phyloP scores from a whole-genome alignment of 2,113 vertebrate species.

The Rhabdornis inornatus region DNA sequence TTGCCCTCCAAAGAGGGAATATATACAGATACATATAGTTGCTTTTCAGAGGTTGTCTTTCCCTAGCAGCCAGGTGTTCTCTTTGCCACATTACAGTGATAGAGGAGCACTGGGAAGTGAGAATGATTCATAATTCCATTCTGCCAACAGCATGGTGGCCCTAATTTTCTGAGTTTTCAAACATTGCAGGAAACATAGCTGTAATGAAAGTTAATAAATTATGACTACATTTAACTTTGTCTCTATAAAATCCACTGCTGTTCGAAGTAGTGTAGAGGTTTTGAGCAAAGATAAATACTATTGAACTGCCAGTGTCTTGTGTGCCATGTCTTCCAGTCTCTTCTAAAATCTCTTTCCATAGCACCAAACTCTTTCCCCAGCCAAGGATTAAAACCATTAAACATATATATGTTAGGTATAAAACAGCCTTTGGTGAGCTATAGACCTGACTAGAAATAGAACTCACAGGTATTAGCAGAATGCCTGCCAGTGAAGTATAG shows the following conservation, averaged over 20 bases:
- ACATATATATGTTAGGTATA: background rate
- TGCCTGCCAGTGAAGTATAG: background rate
- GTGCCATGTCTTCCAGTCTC: fast-evolving
- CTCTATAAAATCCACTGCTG: background rate
- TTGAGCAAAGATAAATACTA: background rate
- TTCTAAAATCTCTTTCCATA: background rate
- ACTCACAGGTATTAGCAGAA: slow-evolving; percentile 14
- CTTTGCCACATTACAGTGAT: background rate
- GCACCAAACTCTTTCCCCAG: background rate
- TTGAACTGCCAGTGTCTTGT: background rate
- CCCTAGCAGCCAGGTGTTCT: background rate
- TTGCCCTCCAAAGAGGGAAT: background rate
- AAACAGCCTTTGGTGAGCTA: slow-evolving; percentile 23
- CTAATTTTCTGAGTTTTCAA: background rate
- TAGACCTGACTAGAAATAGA: slow-evolving; percentile 38
- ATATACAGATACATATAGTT: fast-evolving
- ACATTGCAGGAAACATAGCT: background rate
- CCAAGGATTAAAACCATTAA: background rate
- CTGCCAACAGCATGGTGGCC: background rate
- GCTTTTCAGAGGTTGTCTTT: background rate
- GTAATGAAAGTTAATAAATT: background rate
- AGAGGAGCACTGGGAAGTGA: background rate
- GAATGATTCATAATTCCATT: background rate
- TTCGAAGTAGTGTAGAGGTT: background rate
- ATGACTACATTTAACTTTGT: background rate